Conservation (phyloP, 1,140 invertebrate genomes). For the Atta colombica region DNA sequence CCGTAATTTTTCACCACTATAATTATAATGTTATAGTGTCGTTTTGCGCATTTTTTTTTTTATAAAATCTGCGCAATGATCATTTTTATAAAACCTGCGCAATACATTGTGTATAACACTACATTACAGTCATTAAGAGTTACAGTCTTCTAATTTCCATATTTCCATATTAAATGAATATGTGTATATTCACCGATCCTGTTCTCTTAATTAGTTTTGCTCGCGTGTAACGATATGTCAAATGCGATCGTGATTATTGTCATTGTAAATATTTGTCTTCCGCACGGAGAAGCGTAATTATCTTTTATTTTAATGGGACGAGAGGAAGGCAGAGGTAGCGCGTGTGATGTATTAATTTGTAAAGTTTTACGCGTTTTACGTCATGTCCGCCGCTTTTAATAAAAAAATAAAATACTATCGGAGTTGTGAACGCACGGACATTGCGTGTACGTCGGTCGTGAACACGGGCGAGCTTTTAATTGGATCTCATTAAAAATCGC, state of each 20-base stretch:
- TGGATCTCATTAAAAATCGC: slow-evolving; percentile 63
- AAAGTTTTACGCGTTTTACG: not conserved
- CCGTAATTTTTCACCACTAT: too few species aligned
- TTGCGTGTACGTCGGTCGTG: not conserved
- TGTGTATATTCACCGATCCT: not conserved
- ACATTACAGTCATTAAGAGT: too few species aligned
- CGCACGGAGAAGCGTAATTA: not conserved
- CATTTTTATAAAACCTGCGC: too few species aligned
- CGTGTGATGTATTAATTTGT: slow-evolving; percentile 17
- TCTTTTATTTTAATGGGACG: not conserved
- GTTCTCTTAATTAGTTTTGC: not conserved
- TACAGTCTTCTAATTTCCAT: not conserved
- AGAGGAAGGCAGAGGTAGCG: too few species aligned
- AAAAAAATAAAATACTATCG: slow-evolving; percentile 15
- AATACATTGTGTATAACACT: too few species aligned
- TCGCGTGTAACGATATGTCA: not conserved
- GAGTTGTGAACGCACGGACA: slow-evolving; percentile 35
- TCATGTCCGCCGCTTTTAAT: slow-evolving; percentile 18
- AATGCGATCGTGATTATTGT: slow-evolving; percentile 21
- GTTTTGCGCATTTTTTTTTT: too few species aligned
- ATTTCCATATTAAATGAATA: not conserved
- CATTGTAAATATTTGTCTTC: not conserved
- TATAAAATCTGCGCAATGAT: too few species aligned
- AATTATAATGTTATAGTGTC: too few species aligned
- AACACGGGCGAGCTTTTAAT: slow-evolving; percentile 71